Conservation (phyloP, 1,140 invertebrate species). For the Calosoma granatense region DNA sequence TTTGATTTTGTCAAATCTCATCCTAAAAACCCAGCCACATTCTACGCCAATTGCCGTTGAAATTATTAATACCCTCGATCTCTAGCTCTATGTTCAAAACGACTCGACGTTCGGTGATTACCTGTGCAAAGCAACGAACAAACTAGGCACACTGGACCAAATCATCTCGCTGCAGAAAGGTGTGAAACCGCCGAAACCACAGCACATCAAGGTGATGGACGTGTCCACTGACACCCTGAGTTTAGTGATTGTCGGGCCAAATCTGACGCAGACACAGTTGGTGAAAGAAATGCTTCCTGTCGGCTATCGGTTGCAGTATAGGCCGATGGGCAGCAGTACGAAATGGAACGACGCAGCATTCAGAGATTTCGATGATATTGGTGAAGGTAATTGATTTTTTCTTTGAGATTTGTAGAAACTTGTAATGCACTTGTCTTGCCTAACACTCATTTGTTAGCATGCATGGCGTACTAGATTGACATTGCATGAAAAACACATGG, state of each 20-base stretch:
- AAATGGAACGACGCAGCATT: background rate
- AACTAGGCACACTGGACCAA: slow-evolving; percentile 37
- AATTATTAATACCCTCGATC: too few species aligned
- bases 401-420: too few species aligned
- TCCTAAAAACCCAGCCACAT: too few species aligned
- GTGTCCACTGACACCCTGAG: background rate
- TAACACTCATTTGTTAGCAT: background rate
- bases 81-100: slow-evolving; percentile 35
- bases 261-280: background rate
- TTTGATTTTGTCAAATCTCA: too few species aligned
- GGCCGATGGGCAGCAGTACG: background rate
- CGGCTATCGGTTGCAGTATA: background rate
- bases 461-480: background rate
- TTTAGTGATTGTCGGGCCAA: background rate
- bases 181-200: slow-evolving; percentile 29
- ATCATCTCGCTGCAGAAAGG: slow-evolving; percentile 36
- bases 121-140: slow-evolving; percentile 39
- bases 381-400: background rate
- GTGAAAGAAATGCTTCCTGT: background rate
- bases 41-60: too few species aligned
- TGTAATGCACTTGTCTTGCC: too few species aligned
- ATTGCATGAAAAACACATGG: too few species aligned
- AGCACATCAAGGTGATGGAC: background rate
- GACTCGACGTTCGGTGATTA: slow-evolving; percentile 38
- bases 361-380: background rate